Base-by-base conservation (phyloP, 1,140 invertebrate genomes). In the Trialeurodes vaporariorum region DNA sequence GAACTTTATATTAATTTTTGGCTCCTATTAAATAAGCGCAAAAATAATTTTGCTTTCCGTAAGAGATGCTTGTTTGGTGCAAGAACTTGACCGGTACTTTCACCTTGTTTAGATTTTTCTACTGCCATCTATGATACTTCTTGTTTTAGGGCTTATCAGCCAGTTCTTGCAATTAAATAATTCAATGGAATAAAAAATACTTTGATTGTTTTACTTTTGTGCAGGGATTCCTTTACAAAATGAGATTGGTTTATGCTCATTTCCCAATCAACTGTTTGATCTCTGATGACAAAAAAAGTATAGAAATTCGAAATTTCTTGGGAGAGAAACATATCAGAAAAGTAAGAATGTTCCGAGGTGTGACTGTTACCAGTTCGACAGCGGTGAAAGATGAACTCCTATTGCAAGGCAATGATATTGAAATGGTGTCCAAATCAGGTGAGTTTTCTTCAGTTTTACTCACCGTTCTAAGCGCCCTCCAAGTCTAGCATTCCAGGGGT, bases 191-290 rank as follows among this genome's bases (percentile, higher is more conserved):
- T 13, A 11, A n/a, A 27, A 25, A 12, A 26, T 65, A 24, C 40
- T 68, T n/a, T 21, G 61, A 65, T 26, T 59, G n/a, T 63, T 22
- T 59, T 67, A 59, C 59, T 69, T 66, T 67, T 65, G 83, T 83
- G 58, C 76, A 94, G 81, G 98, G 96, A 63, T 99, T 93, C 81
- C 86, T 92, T 74, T 99, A 99, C 82, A 99, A 99, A 84, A 99
- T 99, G 98, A 85, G 96, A 77, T 94, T 95, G 67, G 98, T 99
- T 71, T 99, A 99, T 80, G 97, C 97, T 79, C 98, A 99, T 83
- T 99, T 99, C 83, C 98, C 98, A 77, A 99, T 99, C 77, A 99
- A 99, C 80, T 95, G 97, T 79, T 92, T 96, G 22, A 94, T 96
- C n/a, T 91, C 89, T 24, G 92, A 98, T 73, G 87, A 84, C 67